These are phyloP conservation scores for Trichogramma pretiosum DNA, from an alignment of 1,140 invertebrate species.

Conservation along the genomic window DNA sequence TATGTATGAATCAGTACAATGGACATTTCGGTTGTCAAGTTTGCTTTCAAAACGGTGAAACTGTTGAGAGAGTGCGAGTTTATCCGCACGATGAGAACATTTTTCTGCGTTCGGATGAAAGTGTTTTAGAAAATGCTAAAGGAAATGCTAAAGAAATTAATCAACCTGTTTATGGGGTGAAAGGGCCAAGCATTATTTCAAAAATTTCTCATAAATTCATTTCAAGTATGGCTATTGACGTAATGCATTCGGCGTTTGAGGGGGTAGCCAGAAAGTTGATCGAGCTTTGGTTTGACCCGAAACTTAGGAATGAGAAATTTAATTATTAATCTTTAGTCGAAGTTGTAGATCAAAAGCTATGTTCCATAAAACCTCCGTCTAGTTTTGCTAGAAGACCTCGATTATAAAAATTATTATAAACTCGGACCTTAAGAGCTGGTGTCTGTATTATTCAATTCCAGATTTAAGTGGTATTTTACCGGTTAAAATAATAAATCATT, in stretches of 20 bases:
- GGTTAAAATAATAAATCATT: conserved; percentile 9
- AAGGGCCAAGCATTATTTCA: too few species aligned
- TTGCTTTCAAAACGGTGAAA: not conserved
- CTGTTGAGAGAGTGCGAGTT: not conserved
- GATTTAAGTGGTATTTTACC: conserved; percentile 11
- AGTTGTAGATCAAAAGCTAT: not conserved
- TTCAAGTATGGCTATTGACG: conserved; percentile 1
- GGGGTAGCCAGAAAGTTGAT: conserved; percentile 15
- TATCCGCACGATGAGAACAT: not conserved
- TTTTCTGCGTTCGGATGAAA: not conserved
- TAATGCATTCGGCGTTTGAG: conserved; percentile 12
- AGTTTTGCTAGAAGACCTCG: conserved; percentile 10
- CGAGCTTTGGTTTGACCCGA: conserved; percentile 18
- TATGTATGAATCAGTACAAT: not conserved
- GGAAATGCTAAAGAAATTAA: too few species aligned
- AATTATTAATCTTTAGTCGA: too few species aligned
- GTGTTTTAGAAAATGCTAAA: too few species aligned
- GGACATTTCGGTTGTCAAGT: not conserved
- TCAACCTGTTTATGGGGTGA: too few species aligned
- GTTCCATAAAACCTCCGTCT: conserved; percentile 15
- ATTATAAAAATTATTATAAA: conserved; percentile 2
- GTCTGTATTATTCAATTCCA: conserved; percentile 17
- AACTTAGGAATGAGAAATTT: conserved; percentile 1
- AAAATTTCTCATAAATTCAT: too few species aligned
- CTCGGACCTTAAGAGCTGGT: conserved; percentile 15